A percentile compares a stretch with the other conserved stretches of the same genome.
These are phyloP conservation scores for Taenaris catops DNA, from an alignment of 2,888 invertebrate genomes.

Conservation along the genomic window DNA sequence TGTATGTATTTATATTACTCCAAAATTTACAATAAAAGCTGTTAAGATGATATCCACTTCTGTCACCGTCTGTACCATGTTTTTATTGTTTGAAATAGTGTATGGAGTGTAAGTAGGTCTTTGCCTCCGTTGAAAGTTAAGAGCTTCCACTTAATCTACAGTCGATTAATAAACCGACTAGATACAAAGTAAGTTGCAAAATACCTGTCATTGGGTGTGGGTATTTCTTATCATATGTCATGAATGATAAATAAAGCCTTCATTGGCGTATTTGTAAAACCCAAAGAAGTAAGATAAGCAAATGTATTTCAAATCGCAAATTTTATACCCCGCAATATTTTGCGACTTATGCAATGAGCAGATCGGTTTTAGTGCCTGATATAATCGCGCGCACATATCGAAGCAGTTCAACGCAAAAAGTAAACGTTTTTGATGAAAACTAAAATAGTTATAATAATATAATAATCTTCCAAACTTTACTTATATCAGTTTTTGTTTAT, in stretches of 20 bases:
- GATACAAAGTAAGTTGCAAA: conserved; percentile 10
- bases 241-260: conserved; percentile 16
- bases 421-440: too few species aligned
- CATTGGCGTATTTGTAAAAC: conserved; percentile 18
- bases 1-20: too few species aligned
- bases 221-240: conserved; percentile 14
- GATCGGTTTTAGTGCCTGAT: conserved; percentile 16
- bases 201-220: conserved; percentile 11
- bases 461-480: too few species aligned
- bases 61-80: too few species aligned
- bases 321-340: conserved; percentile 15
- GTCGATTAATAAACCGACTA: neutral
- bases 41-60: too few species aligned
- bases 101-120: too few species aligned
- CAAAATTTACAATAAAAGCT: too few species aligned
- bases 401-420: conserved; percentile 1
- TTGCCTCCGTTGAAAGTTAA: too few species aligned
- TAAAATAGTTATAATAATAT: too few species aligned
- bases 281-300: conserved; percentile 18
- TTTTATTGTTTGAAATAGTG: too few species aligned
- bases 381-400: neutral
- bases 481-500: too few species aligned
- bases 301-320: conserved; percentile 14
- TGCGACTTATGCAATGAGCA: conserved; percentile 15
- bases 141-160: conserved; percentile 1